Evolutionary conservation across 2,888 invertebrate species (phyloP).

Genomic region (Erebia palarica): DNA sequence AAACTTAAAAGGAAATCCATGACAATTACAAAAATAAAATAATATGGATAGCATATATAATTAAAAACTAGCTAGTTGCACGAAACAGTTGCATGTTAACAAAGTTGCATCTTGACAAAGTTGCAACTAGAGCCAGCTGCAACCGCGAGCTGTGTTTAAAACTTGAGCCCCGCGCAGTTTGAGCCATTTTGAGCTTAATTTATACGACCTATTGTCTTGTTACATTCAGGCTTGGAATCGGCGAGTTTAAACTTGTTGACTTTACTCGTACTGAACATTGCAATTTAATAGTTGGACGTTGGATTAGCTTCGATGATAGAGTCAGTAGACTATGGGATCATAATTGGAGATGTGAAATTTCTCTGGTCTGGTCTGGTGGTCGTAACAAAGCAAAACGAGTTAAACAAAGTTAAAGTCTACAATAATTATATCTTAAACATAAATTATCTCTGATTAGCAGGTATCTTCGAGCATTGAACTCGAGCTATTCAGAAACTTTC

Average conservation of each 20-base stretch:
- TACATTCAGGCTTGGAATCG: conserved; percentile 13
- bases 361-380: no score
- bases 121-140: conserved; percentile 19
- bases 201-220: conserved; percentile 20
- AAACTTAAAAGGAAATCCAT: no score
- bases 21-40: neutral
- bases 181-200: conserved; percentile 15
- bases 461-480: no score
- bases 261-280: conserved; percentile 3
- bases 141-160: conserved; percentile 18
- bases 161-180: conserved; percentile 15
- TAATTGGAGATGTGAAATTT: no score
- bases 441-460: no score
- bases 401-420: no score
- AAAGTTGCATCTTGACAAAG: conserved; percentile 24
- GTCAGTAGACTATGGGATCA: neutral
- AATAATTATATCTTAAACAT: no score
- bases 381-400: no score
- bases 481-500: no score
- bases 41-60: neutral
- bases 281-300: neutral
- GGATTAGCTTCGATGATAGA: neutral
- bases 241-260: conserved; percentile 15
- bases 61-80: conserved; percentile 10
- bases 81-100: conserved; percentile 15